A percentile compares a stretch with the other conserved stretches of the same genome.
phyloP scores from a whole-genome alignment of 1,140 invertebrate species.

The Rhopalosiphum padi region DNA sequence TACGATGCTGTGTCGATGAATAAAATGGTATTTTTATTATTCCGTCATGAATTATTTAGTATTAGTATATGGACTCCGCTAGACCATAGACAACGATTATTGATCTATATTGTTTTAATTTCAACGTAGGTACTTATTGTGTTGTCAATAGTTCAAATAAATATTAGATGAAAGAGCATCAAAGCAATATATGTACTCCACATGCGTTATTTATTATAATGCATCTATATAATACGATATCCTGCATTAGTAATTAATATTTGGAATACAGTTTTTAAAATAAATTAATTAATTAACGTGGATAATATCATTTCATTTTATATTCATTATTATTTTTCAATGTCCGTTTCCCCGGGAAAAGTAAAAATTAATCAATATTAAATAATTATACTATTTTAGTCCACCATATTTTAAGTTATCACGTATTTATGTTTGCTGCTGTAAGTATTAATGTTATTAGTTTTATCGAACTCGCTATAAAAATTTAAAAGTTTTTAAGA shows the following conservation, averaged over 20 bases:
- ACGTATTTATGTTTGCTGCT: not conserved
- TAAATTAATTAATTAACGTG: not conserved
- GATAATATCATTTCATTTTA: not conserved
- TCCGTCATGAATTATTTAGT: not conserved
- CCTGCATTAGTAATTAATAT: not conserved
- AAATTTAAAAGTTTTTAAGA: constrained; percentile 6
- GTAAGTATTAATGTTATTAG: constrained; percentile 4
- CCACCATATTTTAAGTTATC: not conserved
- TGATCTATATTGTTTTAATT: not conserved
- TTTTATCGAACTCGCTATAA: not conserved
- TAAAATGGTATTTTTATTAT: not conserved
- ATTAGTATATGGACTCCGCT: not conserved
- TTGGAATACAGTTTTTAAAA: not conserved
- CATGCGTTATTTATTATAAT: not conserved
- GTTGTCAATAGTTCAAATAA: not conserved
- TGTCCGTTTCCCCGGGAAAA: not conserved
- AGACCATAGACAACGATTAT: not conserved
- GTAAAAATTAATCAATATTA: not conserved
- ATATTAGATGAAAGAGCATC: not conserved
- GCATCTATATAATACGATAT: not conserved
- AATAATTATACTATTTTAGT: not conserved
- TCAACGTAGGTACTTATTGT: not conserved
- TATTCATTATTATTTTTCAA: not conserved
- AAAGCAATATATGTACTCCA: not conserved
- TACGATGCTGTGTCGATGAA: not conserved